Percentiles rank a stretch among this genome's conserved stretches.
These are phyloP conservation scores for Thysanoteuthis rhombus DNA, from an alignment of 2,888 invertebrate species.

Conservation along the genomic window DNA sequence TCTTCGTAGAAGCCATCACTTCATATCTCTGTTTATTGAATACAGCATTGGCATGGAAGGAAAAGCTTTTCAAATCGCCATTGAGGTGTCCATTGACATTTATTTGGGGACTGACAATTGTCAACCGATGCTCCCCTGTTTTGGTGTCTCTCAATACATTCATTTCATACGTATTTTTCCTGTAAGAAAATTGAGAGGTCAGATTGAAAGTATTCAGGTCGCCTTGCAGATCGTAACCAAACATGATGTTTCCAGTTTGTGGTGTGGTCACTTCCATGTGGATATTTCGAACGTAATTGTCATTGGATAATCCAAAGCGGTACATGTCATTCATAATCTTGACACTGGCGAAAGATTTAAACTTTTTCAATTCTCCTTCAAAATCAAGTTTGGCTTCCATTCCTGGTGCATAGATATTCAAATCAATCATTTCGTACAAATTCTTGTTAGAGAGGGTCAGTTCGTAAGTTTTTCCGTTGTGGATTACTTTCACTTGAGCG, in stretches of 20 bases:
- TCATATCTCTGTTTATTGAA: neutral
- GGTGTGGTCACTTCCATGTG: neutral
- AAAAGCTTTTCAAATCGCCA: neutral
- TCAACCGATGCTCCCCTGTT: neutral
- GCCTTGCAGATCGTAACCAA: neutral
- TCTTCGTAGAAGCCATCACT: neutral
- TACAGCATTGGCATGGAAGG: neutral
- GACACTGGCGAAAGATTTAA: neutral
- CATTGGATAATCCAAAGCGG: neutral
- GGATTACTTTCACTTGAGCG: neutral
- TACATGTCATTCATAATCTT: neutral
- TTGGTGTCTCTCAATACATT: neutral
- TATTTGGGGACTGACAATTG: neutral
- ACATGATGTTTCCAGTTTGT: neutral
- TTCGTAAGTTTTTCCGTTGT: neutral
- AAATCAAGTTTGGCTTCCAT: constrained; percentile 1
- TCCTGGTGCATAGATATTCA: constrained; percentile 21
- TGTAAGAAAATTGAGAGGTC: neutral
- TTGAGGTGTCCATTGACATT: neutral
- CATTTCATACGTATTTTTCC: neutral
- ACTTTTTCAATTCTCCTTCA: constrained; percentile 19
- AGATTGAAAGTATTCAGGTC: neutral
- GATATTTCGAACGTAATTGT: neutral
- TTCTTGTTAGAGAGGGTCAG: neutral
- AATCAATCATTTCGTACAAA: neutral